phyloP scores from a whole-genome alignment of 1,140 invertebrate genomes.

The Drosophila bocqueti region DNA sequence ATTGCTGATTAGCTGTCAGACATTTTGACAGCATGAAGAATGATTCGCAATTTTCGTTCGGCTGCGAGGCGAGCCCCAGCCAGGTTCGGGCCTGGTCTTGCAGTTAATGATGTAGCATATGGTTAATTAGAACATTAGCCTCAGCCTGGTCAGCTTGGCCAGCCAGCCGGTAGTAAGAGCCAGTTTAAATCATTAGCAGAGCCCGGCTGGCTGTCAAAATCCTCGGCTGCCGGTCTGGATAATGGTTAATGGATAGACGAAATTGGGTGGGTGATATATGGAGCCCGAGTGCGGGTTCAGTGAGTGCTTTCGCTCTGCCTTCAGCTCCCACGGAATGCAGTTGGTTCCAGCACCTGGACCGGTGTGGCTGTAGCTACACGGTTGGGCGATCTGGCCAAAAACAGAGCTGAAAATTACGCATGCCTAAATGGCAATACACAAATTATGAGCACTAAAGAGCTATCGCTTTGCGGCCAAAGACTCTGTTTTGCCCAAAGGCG shows the following conservation, averaged over 20 bases:
- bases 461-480: conserved; percentile 71
- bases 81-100: conserved; percentile 30
- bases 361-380: background rate
- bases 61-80: conserved; percentile 19
- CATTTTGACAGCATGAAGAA: conserved; percentile 82
- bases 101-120: conserved; percentile 80
- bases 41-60: conserved; percentile 76
- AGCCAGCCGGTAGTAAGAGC: conserved; percentile 31
- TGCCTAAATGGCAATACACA: conserved; percentile 56
- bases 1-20: conserved; percentile 83
- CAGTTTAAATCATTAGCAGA: conserved; percentile 74
- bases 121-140: conserved; percentile 83
- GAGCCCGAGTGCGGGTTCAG: conserved; percentile 45
- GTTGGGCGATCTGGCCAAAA: conserved; percentile 20
- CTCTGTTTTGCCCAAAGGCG: conserved; percentile 51
- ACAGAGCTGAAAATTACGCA: conserved; percentile 72
- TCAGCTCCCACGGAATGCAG: conserved; percentile 6
- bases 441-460: conserved; percentile 79
- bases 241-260: conserved; percentile 18
- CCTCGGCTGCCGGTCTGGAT: conserved; percentile 40
- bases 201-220: conserved; percentile 53
- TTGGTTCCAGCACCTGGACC: background rate
- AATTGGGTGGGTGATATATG: conserved; percentile 56
- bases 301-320: conserved; percentile 30
- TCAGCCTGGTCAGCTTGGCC: conserved; percentile 14